Evolutionary conservation across 2,797 vertebrate species (phyloP), one percentile per base, ranked within the genome.

Genomic region (Rhynchonycteris naso): DNA sequence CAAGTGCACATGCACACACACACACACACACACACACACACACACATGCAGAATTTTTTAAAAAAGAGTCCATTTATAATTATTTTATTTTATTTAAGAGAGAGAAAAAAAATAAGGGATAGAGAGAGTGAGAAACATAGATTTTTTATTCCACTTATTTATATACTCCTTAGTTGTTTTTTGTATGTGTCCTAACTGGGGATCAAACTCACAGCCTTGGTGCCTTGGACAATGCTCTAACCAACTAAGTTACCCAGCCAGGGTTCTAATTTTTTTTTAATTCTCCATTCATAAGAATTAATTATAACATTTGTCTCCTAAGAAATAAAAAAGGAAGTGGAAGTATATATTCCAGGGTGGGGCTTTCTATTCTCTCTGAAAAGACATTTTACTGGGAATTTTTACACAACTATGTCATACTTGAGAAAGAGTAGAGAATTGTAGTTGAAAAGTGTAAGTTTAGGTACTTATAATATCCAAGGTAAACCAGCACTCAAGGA

Each of bases 1-100:
- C 4, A 24, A 10, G 16, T 28, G 38, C 4, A 71, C 47, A 76
- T 16, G 13, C 6, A 47, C 10, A 47, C 21, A n/a, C 11, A 85
- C 6, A 54, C 33, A 69, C 18, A 33, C 0, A 18, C 2, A 21
- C 2, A n/a, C 3, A 35, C 4, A n/a, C 33, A 56, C 4, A n/a
- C n/a, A 43, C 43, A 43, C 4, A 43, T 43, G 43, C 43, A 43
- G 43, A 43, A 43, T 43, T 43, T 43, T 43, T 43, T 43, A 43
- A 43, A 43, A 7, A 43, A 43, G 43, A 43, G 43, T 43, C 3
- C 5, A 43, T 43, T 43, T 43, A 43, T 43, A 43, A 43, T 43
- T 43, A 43, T 43, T 43, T 43, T 43, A 43, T 43, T 43, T 43
- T 43, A 43, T 43, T 43, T 43, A 43, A 43, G 43, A 43, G 43